Percentiles rank a stretch among this genome's conserved stretches.
Conservation (phyloP, 2,113 vertebrate species). For the Holacanthus passer region DNA sequence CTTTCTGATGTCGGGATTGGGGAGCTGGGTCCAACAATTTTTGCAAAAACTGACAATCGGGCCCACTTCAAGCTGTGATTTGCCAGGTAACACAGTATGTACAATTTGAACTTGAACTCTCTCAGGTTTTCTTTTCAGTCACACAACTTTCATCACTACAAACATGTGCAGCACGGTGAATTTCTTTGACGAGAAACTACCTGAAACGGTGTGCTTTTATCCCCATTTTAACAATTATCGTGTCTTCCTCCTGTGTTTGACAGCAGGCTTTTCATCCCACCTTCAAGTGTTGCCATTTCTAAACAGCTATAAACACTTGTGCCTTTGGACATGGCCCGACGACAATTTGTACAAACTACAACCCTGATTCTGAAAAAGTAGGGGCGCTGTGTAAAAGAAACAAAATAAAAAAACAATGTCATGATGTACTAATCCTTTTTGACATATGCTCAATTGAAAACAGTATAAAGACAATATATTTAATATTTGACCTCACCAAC, state of each 20-base stretch:
- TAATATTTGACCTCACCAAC: too few species aligned
- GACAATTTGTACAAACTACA: neutral
- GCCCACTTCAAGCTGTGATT: neutral
- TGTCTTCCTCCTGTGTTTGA: neutral
- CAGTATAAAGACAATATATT: too few species aligned
- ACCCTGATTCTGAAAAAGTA: too few species aligned
- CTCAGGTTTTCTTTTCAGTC: neutral
- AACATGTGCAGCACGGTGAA: neutral
- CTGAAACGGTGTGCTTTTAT: neutral
- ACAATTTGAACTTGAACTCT: neutral
- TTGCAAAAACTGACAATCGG: neutral
- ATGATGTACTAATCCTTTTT: too few species aligned
- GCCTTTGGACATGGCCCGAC: neutral
- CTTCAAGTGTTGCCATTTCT: neutral
- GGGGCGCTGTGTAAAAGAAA: too few species aligned
- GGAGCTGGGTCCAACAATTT: neutral
- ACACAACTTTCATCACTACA: neutral
- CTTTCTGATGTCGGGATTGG: neutral
- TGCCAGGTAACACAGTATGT: too few species aligned
- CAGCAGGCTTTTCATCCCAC: slow-evolving; percentile 7
- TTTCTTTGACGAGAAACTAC: neutral
- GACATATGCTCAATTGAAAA: too few species aligned
- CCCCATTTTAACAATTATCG: neutral
- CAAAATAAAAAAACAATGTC: too few species aligned
- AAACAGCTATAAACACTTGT: neutral